phyloP scores from a whole-genome alignment of 2,888 invertebrate species.

The Ferrisia virgata region DNA sequence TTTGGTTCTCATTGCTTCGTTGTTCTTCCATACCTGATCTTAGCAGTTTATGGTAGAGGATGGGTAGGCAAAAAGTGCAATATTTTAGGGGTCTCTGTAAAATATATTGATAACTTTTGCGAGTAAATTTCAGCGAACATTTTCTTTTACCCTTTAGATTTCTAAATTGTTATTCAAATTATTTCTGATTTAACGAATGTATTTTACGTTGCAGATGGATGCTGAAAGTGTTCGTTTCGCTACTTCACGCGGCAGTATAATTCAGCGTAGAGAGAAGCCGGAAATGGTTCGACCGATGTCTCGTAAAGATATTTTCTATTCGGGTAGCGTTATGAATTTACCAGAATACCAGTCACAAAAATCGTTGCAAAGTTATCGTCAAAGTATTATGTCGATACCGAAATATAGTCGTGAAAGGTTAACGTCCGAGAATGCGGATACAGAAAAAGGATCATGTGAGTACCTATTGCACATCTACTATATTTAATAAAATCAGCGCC shows the following conservation, averaged over 20 bases:
- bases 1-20: no score
- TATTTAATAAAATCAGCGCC: no score
- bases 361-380: conserved; percentile 83
- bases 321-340: conserved; percentile 88
- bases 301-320: conserved; percentile 95
- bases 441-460: conserved; percentile 46
- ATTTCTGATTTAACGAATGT: not conserved
- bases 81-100: no score
- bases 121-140: no score
- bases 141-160: no score
- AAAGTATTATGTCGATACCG: conserved; percentile 85
- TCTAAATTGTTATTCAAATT: not conserved
- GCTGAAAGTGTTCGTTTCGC: conserved; percentile 67
- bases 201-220: conserved; percentile 54
- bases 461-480: no score
- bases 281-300: conserved; percentile 75
- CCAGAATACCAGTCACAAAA: conserved; percentile 92
- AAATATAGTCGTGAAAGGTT: conserved; percentile 52
- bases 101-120: no score
- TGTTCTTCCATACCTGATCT: no score
- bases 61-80: no score
- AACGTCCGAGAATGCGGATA: conserved; percentile 48
- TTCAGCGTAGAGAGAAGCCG: conserved; percentile 57
- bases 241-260: conserved; percentile 61
- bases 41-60: no score